phyloP scores from a whole-genome alignment of 2,888 invertebrate species.

The Celastrina argiolus region DNA sequence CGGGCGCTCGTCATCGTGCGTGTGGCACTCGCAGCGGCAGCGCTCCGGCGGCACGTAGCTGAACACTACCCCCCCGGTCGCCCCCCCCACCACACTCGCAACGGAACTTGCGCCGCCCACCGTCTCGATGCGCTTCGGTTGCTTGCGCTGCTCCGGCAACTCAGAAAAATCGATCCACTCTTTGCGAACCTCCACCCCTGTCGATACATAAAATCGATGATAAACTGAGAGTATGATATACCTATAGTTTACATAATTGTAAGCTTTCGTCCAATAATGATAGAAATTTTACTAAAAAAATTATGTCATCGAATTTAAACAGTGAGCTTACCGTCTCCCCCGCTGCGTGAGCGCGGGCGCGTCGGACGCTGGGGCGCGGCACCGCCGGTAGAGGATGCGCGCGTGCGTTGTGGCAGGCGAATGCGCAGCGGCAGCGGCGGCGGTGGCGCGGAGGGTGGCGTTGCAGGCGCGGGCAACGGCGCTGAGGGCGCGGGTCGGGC shows the following conservation, averaged over 20 bases:
- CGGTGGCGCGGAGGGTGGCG: constrained; percentile 40
- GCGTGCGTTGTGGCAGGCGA: constrained; percentile 56
- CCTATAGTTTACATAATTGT: no score
- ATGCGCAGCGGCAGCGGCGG: constrained; percentile 60
- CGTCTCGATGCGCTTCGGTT: constrained; percentile 89
- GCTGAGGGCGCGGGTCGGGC: constrained; percentile 77
- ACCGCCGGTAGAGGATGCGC: constrained; percentile 46
- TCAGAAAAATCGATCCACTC: constrained; percentile 94
- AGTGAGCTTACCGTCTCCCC: constrained; percentile 48
- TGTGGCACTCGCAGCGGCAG: constrained; percentile 92
- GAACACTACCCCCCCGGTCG: constrained; percentile 71
- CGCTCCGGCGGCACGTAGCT: constrained; percentile 92
- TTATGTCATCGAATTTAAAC: neutral
- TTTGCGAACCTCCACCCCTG: constrained; percentile 49
- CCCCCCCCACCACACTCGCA: constrained; percentile 79
- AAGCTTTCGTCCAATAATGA: no score
- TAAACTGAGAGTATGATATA: no score
- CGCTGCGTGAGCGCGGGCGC: constrained; percentile 49
- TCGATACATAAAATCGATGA: constrained; percentile 24
- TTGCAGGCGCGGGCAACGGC: constrained; percentile 37
- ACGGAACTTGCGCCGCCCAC: constrained; percentile 68
- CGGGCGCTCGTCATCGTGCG: constrained; percentile 46
- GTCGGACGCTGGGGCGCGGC: constrained; percentile 38
- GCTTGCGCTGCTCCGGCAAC: constrained; percentile 88
- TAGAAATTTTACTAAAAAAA: no score